Percentiles rank a stretch among this genome's conserved stretches.
Evolutionary conservation across 2,888 invertebrate genomes (phyloP).

Genomic region (Papilio protenor): DNA sequence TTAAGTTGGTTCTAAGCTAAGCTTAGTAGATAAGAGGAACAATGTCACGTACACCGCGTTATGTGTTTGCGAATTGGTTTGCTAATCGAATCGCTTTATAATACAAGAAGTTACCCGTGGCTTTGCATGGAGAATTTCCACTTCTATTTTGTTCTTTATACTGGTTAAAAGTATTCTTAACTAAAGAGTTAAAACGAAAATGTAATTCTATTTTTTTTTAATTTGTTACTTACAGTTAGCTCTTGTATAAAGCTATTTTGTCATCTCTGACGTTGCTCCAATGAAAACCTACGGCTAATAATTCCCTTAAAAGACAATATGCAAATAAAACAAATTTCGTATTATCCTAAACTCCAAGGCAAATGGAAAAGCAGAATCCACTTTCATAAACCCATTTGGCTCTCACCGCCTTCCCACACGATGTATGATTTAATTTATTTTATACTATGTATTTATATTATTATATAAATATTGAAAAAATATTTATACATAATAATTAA

Average conservation of each 20-base stretch:
- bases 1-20: slow-evolving; percentile 37
- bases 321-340: slow-evolving; percentile 40
- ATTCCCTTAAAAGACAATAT: slow-evolving; percentile 27
- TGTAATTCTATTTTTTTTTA: no score
- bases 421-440: slow-evolving; percentile 3
- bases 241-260: no score
- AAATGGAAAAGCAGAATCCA: slow-evolving; percentile 32
- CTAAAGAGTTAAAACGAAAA: no score
- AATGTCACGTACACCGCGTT: slow-evolving; percentile 36
- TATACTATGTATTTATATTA: not conserved
- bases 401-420: slow-evolving; percentile 4
- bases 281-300: not conserved
- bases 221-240: no score
- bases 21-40: slow-evolving; percentile 38
- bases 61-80: slow-evolving; percentile 37
- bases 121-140: not conserved
- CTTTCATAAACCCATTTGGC: slow-evolving; percentile 27
- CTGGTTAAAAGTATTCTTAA: not conserved
- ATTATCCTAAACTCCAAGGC: slow-evolving; percentile 21
- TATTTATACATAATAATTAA: no score
- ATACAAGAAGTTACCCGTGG: not conserved
- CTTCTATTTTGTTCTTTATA: not conserved
- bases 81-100: slow-evolving; percentile 34
- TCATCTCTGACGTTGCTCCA: not conserved
- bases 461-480: no score